Evolutionary conservation across 2,797 vertebrate species (phyloP), one percentile per base, ranked within the genome.

Genomic region (Rhabdophis nuchalis): DNA sequence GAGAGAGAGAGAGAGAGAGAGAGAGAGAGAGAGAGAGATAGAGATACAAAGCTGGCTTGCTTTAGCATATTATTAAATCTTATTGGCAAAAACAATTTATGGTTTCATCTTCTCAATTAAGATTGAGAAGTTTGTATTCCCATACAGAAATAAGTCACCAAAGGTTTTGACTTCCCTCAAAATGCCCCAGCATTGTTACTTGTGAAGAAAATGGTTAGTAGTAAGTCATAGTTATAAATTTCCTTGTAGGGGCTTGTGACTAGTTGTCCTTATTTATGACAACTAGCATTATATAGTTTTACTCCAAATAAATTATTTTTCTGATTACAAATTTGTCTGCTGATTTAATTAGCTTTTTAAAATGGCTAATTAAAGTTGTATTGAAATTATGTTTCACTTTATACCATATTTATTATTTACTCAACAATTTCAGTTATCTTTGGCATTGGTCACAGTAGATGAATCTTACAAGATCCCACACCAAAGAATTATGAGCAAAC

Each of bases 291-390:
- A 58, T 5, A 90, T 32, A 5, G 32, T 95, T 94, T 57, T 94
- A 16, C 90, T 53, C 8, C 93, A 41, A 90, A 92, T 68, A 91
- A 93, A 88, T 72, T 61, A 29, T 91, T 92, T 87, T 41, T 91
- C 29, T 89, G 11, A 91, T 1, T 25, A 92, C 4, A 94, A 93
- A 86, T 58, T 61, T 4, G 85, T 92, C 61, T 91, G 27, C 29
- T 61, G 92, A 29, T 16, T 20, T 88, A 88, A 88, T 88, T 64
- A 29, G 46, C 85, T 90, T 72, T 85, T 90, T 86, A 41, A 93
- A 32, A 46, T 91, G 88, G n/a, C 64, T 77, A 94, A 12, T 36
- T 72, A 46, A 93, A 92, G 58, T 36, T 90, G 77, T 0, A 91
- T 20, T 25, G 91, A 14, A 89, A 16, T 57, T 89, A 72, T 54